Evolutionary conservation across 2,888 invertebrate species (phyloP), one percentile per base, ranked within the genome.

Genomic region (Polyploca ridens): DNA sequence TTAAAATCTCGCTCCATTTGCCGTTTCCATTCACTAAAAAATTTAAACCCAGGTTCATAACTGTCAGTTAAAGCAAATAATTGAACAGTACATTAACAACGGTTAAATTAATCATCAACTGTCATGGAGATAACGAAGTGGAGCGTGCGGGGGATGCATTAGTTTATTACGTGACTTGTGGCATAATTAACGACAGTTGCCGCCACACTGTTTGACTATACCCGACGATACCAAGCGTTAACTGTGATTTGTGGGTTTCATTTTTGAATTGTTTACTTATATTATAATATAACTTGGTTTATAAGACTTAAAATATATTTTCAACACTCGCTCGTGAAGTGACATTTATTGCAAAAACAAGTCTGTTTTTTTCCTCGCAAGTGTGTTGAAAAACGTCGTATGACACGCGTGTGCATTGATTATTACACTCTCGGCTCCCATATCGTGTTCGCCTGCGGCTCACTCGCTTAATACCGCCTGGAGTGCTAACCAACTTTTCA

Each of bases 141-240:
- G 54, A 19, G 54, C 54, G 54, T 54, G 68, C 66, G 72, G 66
- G 69, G 63, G 65, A 66, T 74, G 73, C 72, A 71, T 76, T 73
- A 73, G 73, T 73, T 73, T 66, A 71, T 69, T 67, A 72, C 69
- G 73, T 70, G 69, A 70, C 66, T 69, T 63, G 65, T 58, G 65
- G 64, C 46, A 49, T 72, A 71, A 75, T 76, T 71, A 75, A 69
- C 68, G 70, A 65, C 68, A 64, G 60, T 68, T 64, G 64, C 16
- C 16, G 19, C n/a, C 16, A 8, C 16, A 54, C 54, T 54, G 19
- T 54, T 19, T 54, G 19, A 54, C 54, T 19, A 19, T 10, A 8
- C 54, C 19, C 19, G 19, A 54, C 19, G 19, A 54, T 54, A 19
- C 19, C 16, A 14, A 3, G 19, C 46, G 19, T 54, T 16, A 49